Evolutionary conservation across 2,888 invertebrate species (phyloP).

Genomic region (Andrena camellia): DNA sequence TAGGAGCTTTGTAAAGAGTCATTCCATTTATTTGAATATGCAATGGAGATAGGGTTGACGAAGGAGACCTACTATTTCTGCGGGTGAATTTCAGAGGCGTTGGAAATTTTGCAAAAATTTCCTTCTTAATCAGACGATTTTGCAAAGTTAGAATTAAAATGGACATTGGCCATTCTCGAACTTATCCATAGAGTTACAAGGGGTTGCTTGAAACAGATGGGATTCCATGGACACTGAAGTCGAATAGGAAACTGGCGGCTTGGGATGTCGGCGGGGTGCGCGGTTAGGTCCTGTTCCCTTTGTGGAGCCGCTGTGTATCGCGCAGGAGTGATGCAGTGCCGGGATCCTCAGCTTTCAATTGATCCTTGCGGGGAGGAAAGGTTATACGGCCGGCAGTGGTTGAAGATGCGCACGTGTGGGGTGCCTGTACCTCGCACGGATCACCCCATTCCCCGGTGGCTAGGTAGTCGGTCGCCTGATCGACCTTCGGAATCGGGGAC

Average conservation of each 20-base stretch:
- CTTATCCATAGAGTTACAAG: too few relatives aligned
- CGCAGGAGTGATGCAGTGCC: slow-evolving; percentile 33
- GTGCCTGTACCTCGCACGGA: slow-evolving; percentile 50
- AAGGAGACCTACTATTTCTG: neutral
- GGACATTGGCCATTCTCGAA: too few relatives aligned
- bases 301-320: slow-evolving; percentile 17
- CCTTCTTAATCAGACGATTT: too few relatives aligned
- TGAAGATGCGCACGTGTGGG: slow-evolving; percentile 48
- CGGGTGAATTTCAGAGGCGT: neutral
- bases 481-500: slow-evolving; percentile 73
- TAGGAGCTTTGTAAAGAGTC: too few relatives aligned
- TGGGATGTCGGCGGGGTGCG: neutral
- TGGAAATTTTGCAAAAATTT: too few relatives aligned
- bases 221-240: neutral
- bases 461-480: slow-evolving; percentile 61
- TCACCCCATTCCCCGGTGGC: slow-evolving; percentile 63
- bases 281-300: slow-evolving; percentile 18
- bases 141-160: too few relatives aligned
- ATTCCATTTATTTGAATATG: too few relatives aligned
- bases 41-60: too few relatives aligned
- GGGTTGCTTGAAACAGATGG: too few relatives aligned
- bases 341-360: slow-evolving; percentile 42
- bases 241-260: neutral
- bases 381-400: slow-evolving; percentile 36
- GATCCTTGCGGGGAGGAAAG: slow-evolving; percentile 20